Base-by-base conservation (phyloP, 2,113 vertebrate species). In the Micronycteris hirsuta region DNA sequence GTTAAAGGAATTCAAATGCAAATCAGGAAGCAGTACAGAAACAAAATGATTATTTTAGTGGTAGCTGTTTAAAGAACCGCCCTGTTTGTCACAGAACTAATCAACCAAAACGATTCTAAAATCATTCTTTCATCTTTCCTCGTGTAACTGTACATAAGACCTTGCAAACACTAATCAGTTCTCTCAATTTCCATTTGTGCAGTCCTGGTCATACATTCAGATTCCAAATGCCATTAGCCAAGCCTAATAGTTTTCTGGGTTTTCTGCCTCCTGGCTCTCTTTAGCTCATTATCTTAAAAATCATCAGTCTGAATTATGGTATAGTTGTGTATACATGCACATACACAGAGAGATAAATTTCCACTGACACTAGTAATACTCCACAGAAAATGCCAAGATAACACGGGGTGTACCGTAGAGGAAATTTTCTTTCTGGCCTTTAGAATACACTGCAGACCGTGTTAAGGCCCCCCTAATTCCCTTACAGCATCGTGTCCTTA, bases 271-370 rank as follows among this genome's bases (percentile, higher is more conserved):
- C 33, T 81, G n/a, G 65, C 71, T 81, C 74, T 86, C 16, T 49
- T 89, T 86, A 89, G 49, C 16, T 81, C n/a, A 91, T 78, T 78
- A 65, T 63, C 91, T 91, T 92, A 41, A 31, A 71, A 95, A 73
- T 61, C 6, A 86, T 26, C 70, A 61, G 3, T 89, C 61, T 58
- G 45, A 86, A 43, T 89, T 65, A 28, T 41, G 45, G 28, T 38
- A 10, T 77, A 52, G 86, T 56, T 92, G 12, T 70, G 11, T 41
- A 7, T 61, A 24, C 78, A 11, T 81, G 45, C 70, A 58, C 14
- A 33, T 36, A 38, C 0, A 41, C 8, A 63, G 31, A 71, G 16
- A 89, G 10, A 87, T 47, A 85, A 77, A 89, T 82, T 77, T 71
- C 41, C 22, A 71, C 22, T 74, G 61, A 47, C 24, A 58, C 52